phyloP scores from a whole-genome alignment of 2,888 invertebrate species.

The Drymonia ruficornis region DNA sequence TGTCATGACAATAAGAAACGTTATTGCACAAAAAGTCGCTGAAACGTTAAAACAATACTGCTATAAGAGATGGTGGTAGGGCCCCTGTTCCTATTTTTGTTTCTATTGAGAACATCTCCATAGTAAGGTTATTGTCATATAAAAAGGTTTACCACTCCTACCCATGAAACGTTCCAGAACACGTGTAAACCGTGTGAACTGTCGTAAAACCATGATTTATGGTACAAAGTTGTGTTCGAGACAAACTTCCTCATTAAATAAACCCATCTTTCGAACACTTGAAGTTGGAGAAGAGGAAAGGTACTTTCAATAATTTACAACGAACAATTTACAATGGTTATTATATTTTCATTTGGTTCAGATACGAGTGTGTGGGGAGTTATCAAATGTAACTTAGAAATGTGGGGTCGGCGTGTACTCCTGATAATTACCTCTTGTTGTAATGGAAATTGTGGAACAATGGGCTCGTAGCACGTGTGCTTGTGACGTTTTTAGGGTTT shows the following conservation, averaged over 20 bases:
- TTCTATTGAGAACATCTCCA: no score
- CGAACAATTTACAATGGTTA: constrained; percentile 19
- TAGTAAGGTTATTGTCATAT: no score
- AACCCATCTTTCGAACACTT: constrained; percentile 18
- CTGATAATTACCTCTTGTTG: constrained; percentile 6
- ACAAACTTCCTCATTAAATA: constrained; percentile 21
- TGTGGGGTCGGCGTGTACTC: constrained; percentile 4
- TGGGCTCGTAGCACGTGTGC: not conserved
- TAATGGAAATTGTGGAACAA: not conserved
- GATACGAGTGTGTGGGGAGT: constrained; percentile 11
- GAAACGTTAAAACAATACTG: no score
- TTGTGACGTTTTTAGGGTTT: not conserved
- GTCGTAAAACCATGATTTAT: constrained; percentile 25
- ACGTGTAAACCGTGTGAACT: constrained; percentile 6
- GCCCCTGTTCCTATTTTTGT: no score
- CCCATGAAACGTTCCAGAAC: not conserved
- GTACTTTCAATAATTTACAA: constrained; percentile 19
- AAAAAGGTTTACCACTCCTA: no score
- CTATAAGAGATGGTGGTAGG: no score
- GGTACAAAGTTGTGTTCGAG: constrained; percentile 14
- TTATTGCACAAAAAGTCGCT: no score
- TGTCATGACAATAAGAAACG: no score
- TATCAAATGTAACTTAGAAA: constrained; percentile 8
- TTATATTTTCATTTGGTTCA: constrained; percentile 14
- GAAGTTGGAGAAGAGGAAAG: not conserved